Evolutionary conservation across 2,797 vertebrate genomes (phyloP).

Genomic region (Chrysocyon brachyurus): DNA sequence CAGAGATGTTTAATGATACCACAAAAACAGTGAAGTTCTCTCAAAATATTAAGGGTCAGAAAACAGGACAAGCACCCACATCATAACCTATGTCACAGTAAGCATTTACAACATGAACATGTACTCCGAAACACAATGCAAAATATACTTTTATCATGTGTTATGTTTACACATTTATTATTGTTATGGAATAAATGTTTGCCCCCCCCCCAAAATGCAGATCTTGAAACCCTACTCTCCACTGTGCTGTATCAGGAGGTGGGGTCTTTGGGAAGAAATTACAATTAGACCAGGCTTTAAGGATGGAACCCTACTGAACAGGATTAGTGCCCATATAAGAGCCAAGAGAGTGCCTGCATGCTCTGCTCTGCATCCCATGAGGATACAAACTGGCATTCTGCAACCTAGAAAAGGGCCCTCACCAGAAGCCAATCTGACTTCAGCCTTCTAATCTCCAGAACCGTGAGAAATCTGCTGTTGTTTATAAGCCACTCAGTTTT

Average conservation of each 20-base stretch:
- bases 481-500: background rate
- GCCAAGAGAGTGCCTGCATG: too few relatives aligned
- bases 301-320: background rate
- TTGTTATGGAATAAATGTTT: background rate
- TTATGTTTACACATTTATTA: background rate
- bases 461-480: background rate
- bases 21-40: background rate
- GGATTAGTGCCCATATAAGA: background rate
- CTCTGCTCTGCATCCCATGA: background rate
- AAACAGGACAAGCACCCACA: background rate
- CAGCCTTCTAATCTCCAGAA: background rate
- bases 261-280: background rate
- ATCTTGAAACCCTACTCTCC: background rate
- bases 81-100: background rate
- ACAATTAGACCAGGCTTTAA: background rate
- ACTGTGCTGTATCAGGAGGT: background rate
- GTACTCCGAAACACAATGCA: background rate
- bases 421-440: background rate
- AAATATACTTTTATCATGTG: background rate
- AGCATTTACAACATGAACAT: background rate
- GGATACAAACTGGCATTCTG: background rate
- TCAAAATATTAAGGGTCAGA: background rate
- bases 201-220: too few relatives aligned
- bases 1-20: background rate
- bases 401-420: background rate